Conservation (phyloP, 1,140 invertebrate genomes). For the Cecropterus lyciades region DNA sequence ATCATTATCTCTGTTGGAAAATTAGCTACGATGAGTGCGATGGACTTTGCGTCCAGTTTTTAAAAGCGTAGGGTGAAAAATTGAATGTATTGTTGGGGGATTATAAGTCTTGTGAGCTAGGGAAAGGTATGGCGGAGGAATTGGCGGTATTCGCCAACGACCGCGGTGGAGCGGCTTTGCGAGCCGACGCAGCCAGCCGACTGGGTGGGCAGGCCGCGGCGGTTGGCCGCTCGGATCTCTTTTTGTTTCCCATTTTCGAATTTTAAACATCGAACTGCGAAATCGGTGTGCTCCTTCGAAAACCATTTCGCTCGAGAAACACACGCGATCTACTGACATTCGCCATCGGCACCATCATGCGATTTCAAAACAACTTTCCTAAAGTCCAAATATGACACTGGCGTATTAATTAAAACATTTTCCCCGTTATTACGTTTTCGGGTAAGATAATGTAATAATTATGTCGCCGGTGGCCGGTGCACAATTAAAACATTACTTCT, state of each 20-base stretch:
- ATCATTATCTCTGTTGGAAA: slow-evolving; percentile 79
- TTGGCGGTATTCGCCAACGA: slow-evolving; percentile 81
- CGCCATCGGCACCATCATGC: slow-evolving; percentile 52
- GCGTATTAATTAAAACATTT: slow-evolving; percentile 48
- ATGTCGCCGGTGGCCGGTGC: slow-evolving; percentile 51
- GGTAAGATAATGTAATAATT: slow-evolving; percentile 63
- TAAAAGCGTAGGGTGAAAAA: slow-evolving; percentile 45
- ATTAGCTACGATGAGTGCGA: slow-evolving; percentile 49
- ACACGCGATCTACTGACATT: slow-evolving; percentile 48
- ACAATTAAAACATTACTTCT: slow-evolving; percentile 80
- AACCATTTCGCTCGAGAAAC: slow-evolving; percentile 39
- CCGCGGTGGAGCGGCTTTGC: slow-evolving; percentile 63
- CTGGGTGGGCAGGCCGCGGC: slow-evolving; percentile 74
- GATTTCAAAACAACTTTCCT: slow-evolving; percentile 36
- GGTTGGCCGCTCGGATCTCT: slow-evolving; percentile 64
- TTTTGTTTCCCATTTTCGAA: slow-evolving; percentile 70
- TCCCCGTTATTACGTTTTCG: slow-evolving; percentile 35
- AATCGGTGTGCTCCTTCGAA: slow-evolving; percentile 51
- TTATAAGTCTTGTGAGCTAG: slow-evolving; percentile 59
- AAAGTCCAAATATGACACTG: slow-evolving; percentile 34
- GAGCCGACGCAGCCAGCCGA: slow-evolving; percentile 56
- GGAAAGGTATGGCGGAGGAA: slow-evolving; percentile 64
- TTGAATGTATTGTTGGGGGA: slow-evolving; percentile 34
- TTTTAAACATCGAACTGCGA: slow-evolving; percentile 66
- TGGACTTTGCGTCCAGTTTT: slow-evolving; percentile 43